Base-by-base conservation (phyloP, 2,888 invertebrate species). In the Metopia argyrocephala region DNA sequence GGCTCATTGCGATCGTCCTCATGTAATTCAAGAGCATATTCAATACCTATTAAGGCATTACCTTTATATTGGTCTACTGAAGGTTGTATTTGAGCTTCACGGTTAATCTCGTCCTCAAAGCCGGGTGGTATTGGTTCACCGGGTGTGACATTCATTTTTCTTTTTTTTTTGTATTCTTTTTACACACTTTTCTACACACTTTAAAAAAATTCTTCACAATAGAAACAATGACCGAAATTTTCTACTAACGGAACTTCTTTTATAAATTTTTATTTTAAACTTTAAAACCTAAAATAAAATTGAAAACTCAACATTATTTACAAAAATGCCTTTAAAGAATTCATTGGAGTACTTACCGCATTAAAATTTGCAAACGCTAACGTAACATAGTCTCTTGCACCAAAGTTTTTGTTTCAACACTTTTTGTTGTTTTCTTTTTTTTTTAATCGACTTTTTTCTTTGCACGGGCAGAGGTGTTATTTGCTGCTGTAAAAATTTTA, bases 1-100 rank as follows among this genome's bases (percentile, higher is more conserved):
- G 95, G 95, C 89, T 95, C 95, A 86, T 92, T 92, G 6, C 92
- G 90, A 85, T 93, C 91, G 86, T 93, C 93, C 66, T 94, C 93
- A 45, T 92, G 91, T 84, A 96, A 90, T 89, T 96, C 96, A 56
- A 96, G 89, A 61, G 96, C 91, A 90, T 96, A 96, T 90, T 96
- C 96, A 74, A 96, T 88, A n/a, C 96, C 96, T 71, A 96, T 87
- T 61, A 93, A 87, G 4, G 93, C 83, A 71, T 82, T 92, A 28
- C 90, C 90, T 84, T 92, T 92, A 84, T 84, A 87, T 62, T 76
- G 78, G 20, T 88, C 93, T 52, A 94, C 89, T 54, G 91, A 90
- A 57, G 91, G 88, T 84, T 93, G 92, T 69, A 93, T 92, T 52
- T 91, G 87, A 1, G 92, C 89, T 31, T 88, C 86, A 0, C 86